Conservation (phyloP, 2,888 invertebrate species). For the Cantharis rufa region DNA sequence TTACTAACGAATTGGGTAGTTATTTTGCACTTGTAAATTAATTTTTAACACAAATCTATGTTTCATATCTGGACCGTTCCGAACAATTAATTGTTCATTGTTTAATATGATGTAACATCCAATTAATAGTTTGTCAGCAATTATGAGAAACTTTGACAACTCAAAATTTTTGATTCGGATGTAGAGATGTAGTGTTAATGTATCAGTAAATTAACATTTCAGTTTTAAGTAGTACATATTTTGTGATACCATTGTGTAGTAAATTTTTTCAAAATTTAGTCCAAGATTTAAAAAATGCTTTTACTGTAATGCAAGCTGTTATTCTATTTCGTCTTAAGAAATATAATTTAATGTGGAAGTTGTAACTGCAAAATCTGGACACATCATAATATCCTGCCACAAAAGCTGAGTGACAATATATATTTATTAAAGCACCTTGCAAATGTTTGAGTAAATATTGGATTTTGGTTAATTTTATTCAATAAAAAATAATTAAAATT, state of each 20-base stretch:
- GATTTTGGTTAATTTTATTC: background rate
- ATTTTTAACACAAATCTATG: constrained; percentile 14
- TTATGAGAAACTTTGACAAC: background rate
- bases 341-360: background rate
- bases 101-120: background rate
- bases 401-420: background rate
- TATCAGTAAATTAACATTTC: background rate
- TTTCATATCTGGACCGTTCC: background rate
- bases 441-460: background rate
- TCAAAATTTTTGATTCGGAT: background rate
- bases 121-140: background rate
- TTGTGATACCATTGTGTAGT: background rate
- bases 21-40: constrained; percentile 21
- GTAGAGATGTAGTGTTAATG: background rate
- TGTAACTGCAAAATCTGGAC: background rate
- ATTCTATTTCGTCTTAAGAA: background rate
- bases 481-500: background rate
- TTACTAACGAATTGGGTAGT: constrained; percentile 15
- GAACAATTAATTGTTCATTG: background rate
- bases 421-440: background rate
- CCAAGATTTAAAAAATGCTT: background rate
- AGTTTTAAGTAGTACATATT: background rate
- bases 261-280: background rate
- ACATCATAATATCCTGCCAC: background rate
- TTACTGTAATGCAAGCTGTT: background rate